A percentile compares a stretch with the other conserved stretches of the same genome.
Evolutionary conservation across 1,140 invertebrate genomes (phyloP).

Genomic region (Drosophila sulfurigaster): DNA sequence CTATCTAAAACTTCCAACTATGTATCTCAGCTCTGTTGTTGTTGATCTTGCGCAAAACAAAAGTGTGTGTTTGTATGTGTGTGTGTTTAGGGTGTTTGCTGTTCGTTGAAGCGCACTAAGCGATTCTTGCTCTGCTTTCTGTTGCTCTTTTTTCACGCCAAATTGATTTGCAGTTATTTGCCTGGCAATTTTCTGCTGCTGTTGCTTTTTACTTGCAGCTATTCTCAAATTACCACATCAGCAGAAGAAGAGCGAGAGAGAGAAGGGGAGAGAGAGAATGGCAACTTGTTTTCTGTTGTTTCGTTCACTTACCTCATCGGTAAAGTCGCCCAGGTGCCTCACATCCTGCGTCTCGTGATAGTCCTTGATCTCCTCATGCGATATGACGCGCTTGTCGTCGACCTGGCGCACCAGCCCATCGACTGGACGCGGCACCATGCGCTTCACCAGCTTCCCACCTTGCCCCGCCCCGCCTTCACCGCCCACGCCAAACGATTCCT

Average conservation of each 20-base stretch:
- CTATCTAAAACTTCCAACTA: no score
- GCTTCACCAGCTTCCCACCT: constrained; percentile 69
- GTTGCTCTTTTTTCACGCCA: constrained; percentile 67
- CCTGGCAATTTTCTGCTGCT: constrained; percentile 59
- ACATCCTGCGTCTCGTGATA: constrained; percentile 93
- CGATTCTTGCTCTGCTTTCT: constrained; percentile 14
- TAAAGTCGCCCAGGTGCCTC: constrained; percentile 92
- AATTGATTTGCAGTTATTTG: constrained; percentile 80
- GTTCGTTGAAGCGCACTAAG: neutral
- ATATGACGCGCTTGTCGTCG: constrained; percentile 91
- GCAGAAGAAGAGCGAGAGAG: neutral
- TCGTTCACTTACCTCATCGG: constrained; percentile 90
- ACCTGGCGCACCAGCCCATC: constrained; percentile 92
- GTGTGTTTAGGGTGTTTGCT: neutral
- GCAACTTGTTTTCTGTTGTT: no score
- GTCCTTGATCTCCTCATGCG: constrained; percentile 93
- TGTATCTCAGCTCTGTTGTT: no score
- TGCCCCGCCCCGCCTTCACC: neutral
- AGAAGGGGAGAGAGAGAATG: no score
- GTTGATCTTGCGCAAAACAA: no score
- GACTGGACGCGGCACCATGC: constrained; percentile 81
- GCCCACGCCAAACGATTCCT: constrained; percentile 59
- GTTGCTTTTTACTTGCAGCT: constrained; percentile 9
- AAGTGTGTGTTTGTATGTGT: no score
- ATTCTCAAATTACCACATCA: constrained; percentile 39